Percentiles rank a stretch among this genome's conserved stretches.
phyloP scores from a whole-genome alignment of 2,113 vertebrate genomes.

The Nothoprocta perdicaria region DNA sequence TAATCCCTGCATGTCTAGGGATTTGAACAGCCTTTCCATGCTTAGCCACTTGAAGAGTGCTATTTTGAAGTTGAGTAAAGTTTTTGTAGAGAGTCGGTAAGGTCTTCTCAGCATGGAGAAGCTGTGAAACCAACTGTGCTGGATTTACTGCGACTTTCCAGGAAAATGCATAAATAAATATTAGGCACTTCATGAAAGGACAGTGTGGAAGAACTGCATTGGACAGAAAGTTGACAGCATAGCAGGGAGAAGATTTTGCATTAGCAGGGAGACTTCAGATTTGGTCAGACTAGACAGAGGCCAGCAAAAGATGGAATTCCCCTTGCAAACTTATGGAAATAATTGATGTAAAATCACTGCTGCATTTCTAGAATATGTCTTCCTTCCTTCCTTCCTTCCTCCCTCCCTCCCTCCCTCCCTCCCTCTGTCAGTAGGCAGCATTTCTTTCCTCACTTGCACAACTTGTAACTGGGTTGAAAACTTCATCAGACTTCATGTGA shows the following conservation, averaged over 20 bases:
- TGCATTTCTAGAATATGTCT: background rate
- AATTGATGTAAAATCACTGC: background rate
- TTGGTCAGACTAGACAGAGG: background rate
- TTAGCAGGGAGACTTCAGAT: background rate
- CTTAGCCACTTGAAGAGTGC: background rate
- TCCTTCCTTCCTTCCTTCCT: too few species aligned
- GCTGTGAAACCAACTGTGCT: background rate
- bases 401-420: too few species aligned
- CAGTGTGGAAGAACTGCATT: background rate
- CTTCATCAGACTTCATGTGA: background rate
- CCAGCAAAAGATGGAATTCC: background rate
- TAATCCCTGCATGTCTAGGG: background rate
- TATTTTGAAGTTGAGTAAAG: background rate
- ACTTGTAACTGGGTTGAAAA: background rate
- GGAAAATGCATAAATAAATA: slow-evolving; percentile 5
- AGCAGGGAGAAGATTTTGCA: background rate
- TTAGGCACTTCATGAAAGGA: background rate
- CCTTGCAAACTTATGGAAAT: background rate
- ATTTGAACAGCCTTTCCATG: background rate
- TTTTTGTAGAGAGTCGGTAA: background rate
- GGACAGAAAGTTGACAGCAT: background rate
- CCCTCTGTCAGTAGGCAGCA: background rate
- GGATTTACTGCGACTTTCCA: background rate
- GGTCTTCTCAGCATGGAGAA: background rate
- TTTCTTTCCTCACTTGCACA: background rate